Base-by-base conservation (phyloP, 2,888 invertebrate species). In the Ectropis crepuscularia region DNA sequence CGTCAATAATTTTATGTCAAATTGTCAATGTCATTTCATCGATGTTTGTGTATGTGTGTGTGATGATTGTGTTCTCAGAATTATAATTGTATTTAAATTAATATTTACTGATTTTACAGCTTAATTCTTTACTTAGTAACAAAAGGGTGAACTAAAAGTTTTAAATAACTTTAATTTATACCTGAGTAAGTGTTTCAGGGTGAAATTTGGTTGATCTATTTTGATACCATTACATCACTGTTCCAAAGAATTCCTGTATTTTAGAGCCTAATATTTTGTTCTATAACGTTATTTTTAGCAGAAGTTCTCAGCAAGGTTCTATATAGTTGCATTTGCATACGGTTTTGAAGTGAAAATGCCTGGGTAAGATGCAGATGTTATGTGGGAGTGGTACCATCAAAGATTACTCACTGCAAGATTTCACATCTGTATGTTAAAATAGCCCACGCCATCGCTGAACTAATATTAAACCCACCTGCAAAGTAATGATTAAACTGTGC, bases 281-380 rank as follows among this genome's bases (percentile, higher is more conserved):
- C 65, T 45, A 53, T 79, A 70, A 77, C 83, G 76, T 87, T 84
- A 74, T 85, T 84, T 85, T 84, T 79, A 77, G 76, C 89, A 88
- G 89, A 85, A 72, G 47, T 60, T 69, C 68, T 69, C 71, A 63
- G 75, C 77, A 72, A 70, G 79, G 77, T 66, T 72, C 68, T 68
- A 68, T 76, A 67, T 68, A 77, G 72, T 71, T 68, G 67, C 70
- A 55, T 70, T 78, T 67, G 55, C 73, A 69, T 72, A 71, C 74
- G 69, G 48, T 70, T 55, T 80, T 73, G 73, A 76, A 73, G 79
- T 77, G 79, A 76, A 89, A 86, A 92, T 92, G 92, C 92, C 92
- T 79, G 90, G 92, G 92, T 92, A 92, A 92, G 92, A 78, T 79
- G 79, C 85, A 87, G 80, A 80, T 86, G 86, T 73, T 68, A 73